Base-by-base conservation (phyloP, 2,888 invertebrate genomes). In the Sinotaia quadrata region DNA sequence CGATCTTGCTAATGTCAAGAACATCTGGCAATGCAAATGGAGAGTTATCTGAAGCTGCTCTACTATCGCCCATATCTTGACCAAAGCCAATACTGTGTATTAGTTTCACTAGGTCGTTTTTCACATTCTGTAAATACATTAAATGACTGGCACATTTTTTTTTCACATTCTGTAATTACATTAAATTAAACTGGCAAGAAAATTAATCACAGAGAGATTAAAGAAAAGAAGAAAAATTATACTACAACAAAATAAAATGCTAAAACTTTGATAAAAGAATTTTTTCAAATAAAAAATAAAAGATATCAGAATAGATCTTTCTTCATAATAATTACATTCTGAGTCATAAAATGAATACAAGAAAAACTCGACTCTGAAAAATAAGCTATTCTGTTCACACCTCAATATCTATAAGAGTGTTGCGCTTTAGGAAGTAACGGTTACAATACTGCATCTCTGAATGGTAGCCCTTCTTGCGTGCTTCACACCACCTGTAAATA, bases 331-430 rank as follows among this genome's bases (percentile, higher is more conserved):
- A n/a, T n/a, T n/a, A n/a, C n/a, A n/a, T n/a, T n/a, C n/a, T n/a
- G n/a, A n/a, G n/a, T n/a, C n/a, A n/a, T n/a, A n/a, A n/a, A n/a
- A n/a, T n/a, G n/a, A n/a, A n/a, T n/a, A n/a, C n/a, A n/a, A n/a
- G n/a, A n/a, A n/a, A n/a, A n/a, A n/a, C n/a, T n/a, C n/a, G n/a
- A n/a, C n/a, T n/a, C n/a, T n/a, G n/a, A n/a, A n/a, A n/a, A n/a
- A n/a, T n/a, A n/a, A n/a, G n/a, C n/a, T n/a, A n/a, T n/a, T n/a
- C n/a, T n/a, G n/a, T n/a, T n/a, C n/a, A n/a, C n/a, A 85, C 86
- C 77, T 86, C 84, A 71, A 87, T 86, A 62, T 87, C 87, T 21
- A 85, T 60, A 7, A 87, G 74, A 18, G 82, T 82, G 56, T 81
- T 83, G 37, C 82, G 76, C 69, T 83, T 85, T 51, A 87, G 70